Conservation (phyloP, 2,113 vertebrate genomes). For the Hoplias malabaricus region DNA sequence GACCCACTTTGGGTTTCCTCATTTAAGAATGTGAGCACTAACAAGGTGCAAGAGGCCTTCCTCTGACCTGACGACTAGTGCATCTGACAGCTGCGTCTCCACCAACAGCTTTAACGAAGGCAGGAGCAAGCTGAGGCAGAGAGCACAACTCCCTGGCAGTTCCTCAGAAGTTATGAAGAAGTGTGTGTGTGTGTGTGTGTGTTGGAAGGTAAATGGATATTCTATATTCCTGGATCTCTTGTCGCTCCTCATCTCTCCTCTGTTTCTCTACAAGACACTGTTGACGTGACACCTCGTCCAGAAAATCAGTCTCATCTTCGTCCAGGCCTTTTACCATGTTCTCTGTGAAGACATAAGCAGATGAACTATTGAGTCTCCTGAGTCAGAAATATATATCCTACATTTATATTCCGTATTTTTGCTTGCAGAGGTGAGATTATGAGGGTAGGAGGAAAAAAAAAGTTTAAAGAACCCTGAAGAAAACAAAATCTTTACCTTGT, state of each 20-base stretch:
- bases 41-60: slow-evolving; percentile 39
- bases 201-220: slow-evolving; percentile 85
- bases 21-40: slow-evolving; percentile 30
- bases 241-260: slow-evolving; percentile 90
- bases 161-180: neutral
- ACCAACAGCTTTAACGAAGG: slow-evolving; percentile 30
- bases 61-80: slow-evolving; percentile 15
- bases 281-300: slow-evolving; percentile 96
- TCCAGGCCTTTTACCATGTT: slow-evolving; percentile 98
- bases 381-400: neutral
- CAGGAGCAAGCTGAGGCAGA: slow-evolving; percentile 5
- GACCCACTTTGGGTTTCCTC: neutral
- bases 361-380: slow-evolving; percentile 55
- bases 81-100: slow-evolving; percentile 31
- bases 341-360: slow-evolving; percentile 76
- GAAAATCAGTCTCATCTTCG: slow-evolving; percentile 92
- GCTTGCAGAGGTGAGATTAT: too few relatives aligned
- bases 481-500: too few relatives aligned
- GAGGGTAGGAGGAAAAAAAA: too few relatives aligned
- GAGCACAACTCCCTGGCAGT: slow-evolving; percentile 4
- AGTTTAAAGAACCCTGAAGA: too few relatives aligned
- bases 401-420: too few relatives aligned
- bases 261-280: slow-evolving; percentile 93
- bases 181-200: neutral
- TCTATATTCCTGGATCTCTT: slow-evolving; percentile 91